Base-by-base conservation (phyloP, 2,113 vertebrate genomes). In the Lamprologus lemairii region DNA sequence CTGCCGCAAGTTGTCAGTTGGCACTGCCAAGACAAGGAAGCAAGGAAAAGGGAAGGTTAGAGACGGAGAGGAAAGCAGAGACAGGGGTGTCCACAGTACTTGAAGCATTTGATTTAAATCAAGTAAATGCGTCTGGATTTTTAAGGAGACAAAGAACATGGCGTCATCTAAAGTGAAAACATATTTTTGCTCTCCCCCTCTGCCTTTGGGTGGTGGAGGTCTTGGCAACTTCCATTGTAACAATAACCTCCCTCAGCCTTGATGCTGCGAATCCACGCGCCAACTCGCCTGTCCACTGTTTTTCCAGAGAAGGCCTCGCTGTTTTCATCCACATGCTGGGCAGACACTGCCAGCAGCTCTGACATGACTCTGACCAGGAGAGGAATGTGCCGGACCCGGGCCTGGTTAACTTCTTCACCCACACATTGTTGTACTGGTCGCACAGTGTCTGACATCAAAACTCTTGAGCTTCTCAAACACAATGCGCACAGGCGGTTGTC, bases 141-240 rank as follows among this genome's bases (percentile, higher is more conserved):
- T 92, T 90, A 57, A 85, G 88, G 63, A 91, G 88, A 94, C 92
- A 89, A 92, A 92, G 87, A 91, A 89, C 86, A 86, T 90, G 93
- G 92, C 92, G 89, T 93, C 89, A 88, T 95, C 79, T 91, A 86
- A 95, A 96, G 89, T 94, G 89, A 94, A 95, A 95, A 90, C 94
- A 95, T 91, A 88, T 94, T 95, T 93, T 35, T 82, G 54, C 82
- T 84, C 65, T 60, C 86, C 71, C 84, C 26, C 68, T 89, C 90
- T 71, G 88, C 86, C 86, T 90, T 88, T 80, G 87, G 94, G 81
- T 91, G 88, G 92, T 65, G 85, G 89, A 94, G 86, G 80, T 79
- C 82, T 91, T 94, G 94, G 95, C 94, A 93, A 90, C 81, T 65
- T 84, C 51, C 10, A 42, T 55, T 90, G 91, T 86, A 94, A 93